Evolutionary conservation across 2,888 invertebrate species (phyloP).

Genomic region (Drosophila nigritarsus): DNA sequence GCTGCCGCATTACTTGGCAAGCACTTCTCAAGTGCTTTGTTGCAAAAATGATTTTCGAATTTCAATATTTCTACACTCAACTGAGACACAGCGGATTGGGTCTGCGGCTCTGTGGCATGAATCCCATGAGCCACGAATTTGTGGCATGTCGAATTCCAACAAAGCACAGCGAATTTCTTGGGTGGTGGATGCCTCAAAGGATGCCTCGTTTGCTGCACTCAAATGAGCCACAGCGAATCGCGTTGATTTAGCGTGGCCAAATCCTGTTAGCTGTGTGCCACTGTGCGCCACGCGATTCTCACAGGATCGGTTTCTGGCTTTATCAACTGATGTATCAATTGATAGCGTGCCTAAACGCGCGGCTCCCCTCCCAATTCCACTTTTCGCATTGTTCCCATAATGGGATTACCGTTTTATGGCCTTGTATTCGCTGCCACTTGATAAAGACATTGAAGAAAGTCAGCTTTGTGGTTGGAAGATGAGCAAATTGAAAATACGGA

Average conservation of each 20-base stretch:
- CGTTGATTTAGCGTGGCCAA: slow-evolving; percentile 83
- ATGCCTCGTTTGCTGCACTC: slow-evolving; percentile 65
- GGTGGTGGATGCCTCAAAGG: slow-evolving; percentile 58
- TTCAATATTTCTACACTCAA: slow-evolving; percentile 71
- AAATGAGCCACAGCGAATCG: slow-evolving; percentile 83
- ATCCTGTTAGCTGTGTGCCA: slow-evolving; percentile 79
- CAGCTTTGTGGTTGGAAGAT: slow-evolving; percentile 14
- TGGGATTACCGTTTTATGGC: slow-evolving; percentile 80
- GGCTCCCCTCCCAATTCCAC: slow-evolving; percentile 13
- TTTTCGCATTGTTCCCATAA: slow-evolving; percentile 78
- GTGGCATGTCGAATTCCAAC: slow-evolving; percentile 83
- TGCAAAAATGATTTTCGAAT: slow-evolving; percentile 77
- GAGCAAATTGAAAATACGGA: slow-evolving; percentile 10
- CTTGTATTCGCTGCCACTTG: slow-evolving; percentile 75
- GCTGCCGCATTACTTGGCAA: slow-evolving; percentile 23
- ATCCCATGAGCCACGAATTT: slow-evolving; percentile 76
- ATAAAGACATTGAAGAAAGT: slow-evolving; percentile 66
- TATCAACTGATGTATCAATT: slow-evolving; percentile 79
- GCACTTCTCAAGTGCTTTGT: slow-evolving; percentile 62
- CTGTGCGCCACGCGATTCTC: slow-evolving; percentile 69
- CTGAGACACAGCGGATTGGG: slow-evolving; percentile 2
- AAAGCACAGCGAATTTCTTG: slow-evolving; percentile 84
- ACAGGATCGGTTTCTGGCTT: slow-evolving; percentile 58
- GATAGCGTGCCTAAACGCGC: slow-evolving; percentile 70
- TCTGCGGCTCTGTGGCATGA: slow-evolving; percentile 47